These are phyloP conservation scores for Drosophila parvula DNA, from an alignment of 1,140 invertebrate species.

Conservation along the genomic window DNA sequence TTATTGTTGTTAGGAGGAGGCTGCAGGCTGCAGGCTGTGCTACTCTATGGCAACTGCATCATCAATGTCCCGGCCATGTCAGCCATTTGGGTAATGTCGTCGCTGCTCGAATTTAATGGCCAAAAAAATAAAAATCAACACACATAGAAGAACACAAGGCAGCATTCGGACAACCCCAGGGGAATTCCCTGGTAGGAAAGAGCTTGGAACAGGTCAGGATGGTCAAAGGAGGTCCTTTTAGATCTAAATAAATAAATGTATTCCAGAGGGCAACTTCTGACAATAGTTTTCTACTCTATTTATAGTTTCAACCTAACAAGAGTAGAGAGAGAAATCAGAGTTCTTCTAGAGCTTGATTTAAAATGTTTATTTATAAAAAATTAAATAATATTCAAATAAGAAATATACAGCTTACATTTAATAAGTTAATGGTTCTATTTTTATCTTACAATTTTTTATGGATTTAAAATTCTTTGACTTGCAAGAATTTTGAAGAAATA, in stretches of 20 bases:
- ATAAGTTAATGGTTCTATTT: no score
- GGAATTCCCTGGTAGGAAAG: conserved; percentile 7
- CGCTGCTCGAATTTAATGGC: conserved; percentile 60
- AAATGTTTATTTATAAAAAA: no score
- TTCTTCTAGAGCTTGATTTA: no score
- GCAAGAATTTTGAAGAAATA: no score
- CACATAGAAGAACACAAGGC: conserved; percentile 10
- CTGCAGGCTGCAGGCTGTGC: background rate
- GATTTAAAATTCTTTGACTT: background rate
- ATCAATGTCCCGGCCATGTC: conserved; percentile 75
- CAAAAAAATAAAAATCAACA: conserved; percentile 33
- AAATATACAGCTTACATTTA: no score
- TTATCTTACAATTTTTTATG: no score
- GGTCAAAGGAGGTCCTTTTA: conserved; percentile 12
- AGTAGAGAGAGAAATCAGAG: no score
- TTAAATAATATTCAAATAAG: no score
- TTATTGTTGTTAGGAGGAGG: background rate
- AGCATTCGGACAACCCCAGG: background rate
- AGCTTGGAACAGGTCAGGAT: background rate
- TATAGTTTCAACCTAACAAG: background rate
- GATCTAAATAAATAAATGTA: background rate
- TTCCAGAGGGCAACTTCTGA: background rate
- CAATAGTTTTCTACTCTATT: conserved; percentile 1
- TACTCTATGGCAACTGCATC: conserved; percentile 33
- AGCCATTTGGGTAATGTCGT: conserved; percentile 75